Percentiles rank a stretch among this genome's conserved stretches.
phyloP scores from a whole-genome alignment of 2,888 invertebrate genomes.

The Argynnis bischoffii region DNA sequence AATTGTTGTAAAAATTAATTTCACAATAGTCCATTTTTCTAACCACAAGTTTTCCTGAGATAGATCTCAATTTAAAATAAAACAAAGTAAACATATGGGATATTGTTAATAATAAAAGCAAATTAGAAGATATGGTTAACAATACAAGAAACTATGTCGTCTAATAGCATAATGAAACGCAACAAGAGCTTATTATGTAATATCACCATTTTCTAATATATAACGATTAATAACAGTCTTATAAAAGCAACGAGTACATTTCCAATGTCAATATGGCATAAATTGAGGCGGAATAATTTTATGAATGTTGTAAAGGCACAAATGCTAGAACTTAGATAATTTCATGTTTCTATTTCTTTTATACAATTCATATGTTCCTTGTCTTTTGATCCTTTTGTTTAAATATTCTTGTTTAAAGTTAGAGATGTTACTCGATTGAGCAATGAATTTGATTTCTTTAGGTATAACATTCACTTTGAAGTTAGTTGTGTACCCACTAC shows the following conservation, averaged over 20 bases:
- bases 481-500: slow-evolving; percentile 67
- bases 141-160: not conserved
- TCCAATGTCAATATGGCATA: not conserved
- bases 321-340: slow-evolving; percentile 65
- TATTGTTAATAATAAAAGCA: too few species aligned
- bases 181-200: slow-evolving; percentile 2
- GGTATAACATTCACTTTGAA: slow-evolving; percentile 68
- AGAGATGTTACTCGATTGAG: slow-evolving; percentile 51
- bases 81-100: too few species aligned
- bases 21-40: too few species aligned
- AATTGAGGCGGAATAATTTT: not conserved
- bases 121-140: not conserved
- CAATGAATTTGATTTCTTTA: slow-evolving; percentile 61
- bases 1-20: too few species aligned
- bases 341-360: slow-evolving; percentile 64
- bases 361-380: slow-evolving; percentile 63
- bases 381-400: slow-evolving; percentile 60
- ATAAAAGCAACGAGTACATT: slow-evolving; percentile 9
- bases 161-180: not conserved
- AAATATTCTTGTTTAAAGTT: slow-evolving; percentile 66
- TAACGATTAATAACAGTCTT: slow-evolving; percentile 7
- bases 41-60: too few species aligned
- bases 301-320: not conserved
- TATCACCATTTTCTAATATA: slow-evolving; percentile 5
- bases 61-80: too few species aligned